Evolutionary conservation across 2,888 invertebrate genomes (phyloP), one percentile per base, ranked within the genome.

Genomic region (Diarsia rubi): DNA sequence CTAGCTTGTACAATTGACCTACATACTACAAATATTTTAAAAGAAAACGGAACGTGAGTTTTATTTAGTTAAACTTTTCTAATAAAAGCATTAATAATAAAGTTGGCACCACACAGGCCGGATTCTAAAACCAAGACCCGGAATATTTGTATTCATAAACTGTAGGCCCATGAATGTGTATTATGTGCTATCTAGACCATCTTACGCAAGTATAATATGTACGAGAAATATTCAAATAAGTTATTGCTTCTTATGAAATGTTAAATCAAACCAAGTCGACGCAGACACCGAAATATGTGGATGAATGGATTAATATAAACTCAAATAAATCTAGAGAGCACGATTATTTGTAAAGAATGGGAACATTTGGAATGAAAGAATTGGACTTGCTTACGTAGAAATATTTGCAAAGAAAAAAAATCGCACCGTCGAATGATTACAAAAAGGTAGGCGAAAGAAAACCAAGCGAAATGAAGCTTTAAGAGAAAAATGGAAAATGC

Each of bases 131-230:
- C 81, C 76, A 80, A 84, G 82, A 73, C 73, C 75, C 73, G 65
- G 73, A 65, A 73, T 77, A 88, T 91, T 90, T 81, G 84, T 91
- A 90, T 91, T 91, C 90, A 90, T 89, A 85, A 88, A 73, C 65
- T 69, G 84, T 86, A 86, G 81, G 84, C 82, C 84, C 84, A 86
- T 84, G 86, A 89, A 87, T 85, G 84, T 79, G 72, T 87, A 86
- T 83, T 78, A 79, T 81, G 65, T 66, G 66, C 73, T 73, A 75
- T 81, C 82, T 72, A 82, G 82, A 70, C 76, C 59, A 76, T 79
- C 79, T 74, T 77, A 60, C 79, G 72, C 74, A 86, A 84, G 70
- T 72, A 66, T 81, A 84, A 80, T 78, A 72, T 78, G 75, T 69
- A 47, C 62, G 77, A 78, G 74, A 74, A 74, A 75, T 80, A 83